Evolutionary conservation across 2,797 vertebrate genomes (phyloP).

Genomic region (Buphagus erythrorhynchus): DNA sequence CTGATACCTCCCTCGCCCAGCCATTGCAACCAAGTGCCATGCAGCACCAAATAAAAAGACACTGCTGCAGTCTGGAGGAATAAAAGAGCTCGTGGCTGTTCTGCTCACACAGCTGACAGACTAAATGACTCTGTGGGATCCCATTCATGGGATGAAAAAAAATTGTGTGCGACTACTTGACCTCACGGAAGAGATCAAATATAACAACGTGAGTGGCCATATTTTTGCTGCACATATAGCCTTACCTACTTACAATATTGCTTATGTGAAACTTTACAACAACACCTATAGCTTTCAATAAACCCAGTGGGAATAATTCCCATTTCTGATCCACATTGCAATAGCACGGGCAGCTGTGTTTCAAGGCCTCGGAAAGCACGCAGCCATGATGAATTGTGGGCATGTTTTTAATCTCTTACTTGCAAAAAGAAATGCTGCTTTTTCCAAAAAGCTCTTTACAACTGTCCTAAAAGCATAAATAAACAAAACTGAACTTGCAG

Average conservation of each 20-base stretch:
- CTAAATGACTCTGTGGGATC: background rate
- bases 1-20: fast-evolving
- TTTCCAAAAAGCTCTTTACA: background rate
- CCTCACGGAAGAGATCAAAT: background rate
- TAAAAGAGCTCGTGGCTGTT: fast-evolving
- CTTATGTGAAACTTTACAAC: background rate
- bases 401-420: background rate
- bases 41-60: fast-evolving
- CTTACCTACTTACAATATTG: background rate
- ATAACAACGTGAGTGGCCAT: background rate
- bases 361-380: background rate
- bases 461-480: background rate
- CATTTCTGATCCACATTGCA: background rate
- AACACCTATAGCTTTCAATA: background rate
- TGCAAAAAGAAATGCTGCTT: background rate
- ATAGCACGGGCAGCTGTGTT: fast-evolving
- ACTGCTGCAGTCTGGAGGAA: fast-evolving
- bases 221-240: background rate
- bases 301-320: background rate
- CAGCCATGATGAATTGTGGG: background rate
- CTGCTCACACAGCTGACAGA: background rate
- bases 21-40: background rate
- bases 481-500: background rate
- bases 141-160: fast-evolving
- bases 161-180: fast-evolving